Evolutionary conservation across 2,113 vertebrate genomes (phyloP).

Genomic region (Pleuronectes platessa): DNA sequence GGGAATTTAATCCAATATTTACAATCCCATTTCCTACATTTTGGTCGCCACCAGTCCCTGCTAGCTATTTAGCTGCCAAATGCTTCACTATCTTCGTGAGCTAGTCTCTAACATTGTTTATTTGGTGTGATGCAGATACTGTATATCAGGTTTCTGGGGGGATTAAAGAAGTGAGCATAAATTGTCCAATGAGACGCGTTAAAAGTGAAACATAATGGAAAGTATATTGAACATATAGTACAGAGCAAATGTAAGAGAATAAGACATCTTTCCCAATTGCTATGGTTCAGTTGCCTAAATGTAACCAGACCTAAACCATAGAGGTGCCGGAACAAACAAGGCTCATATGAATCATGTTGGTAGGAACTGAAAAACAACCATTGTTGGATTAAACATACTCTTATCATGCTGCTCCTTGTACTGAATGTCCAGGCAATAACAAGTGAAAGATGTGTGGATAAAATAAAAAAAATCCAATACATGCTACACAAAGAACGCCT

Average conservation of each 20-base stretch:
- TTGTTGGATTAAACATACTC: background rate
- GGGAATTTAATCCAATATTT: background rate
- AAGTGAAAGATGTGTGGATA: constrained; percentile 2
- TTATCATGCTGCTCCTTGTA: background rate
- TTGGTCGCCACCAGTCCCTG: background rate
- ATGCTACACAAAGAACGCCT: background rate
- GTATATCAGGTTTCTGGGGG: too few species aligned
- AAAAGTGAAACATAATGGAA: background rate
- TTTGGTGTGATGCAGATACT: too few species aligned
- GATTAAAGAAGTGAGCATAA: too few species aligned
- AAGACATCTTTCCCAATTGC: background rate
- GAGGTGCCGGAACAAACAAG: background rate
- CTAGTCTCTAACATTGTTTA: too few species aligned
- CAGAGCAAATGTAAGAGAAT: background rate
- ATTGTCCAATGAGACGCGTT: background rate
- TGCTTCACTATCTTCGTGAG: too few species aligned
- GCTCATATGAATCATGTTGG: background rate
- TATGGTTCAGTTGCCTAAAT: background rate
- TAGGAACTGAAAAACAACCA: constrained; percentile 3
- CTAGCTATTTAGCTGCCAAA: too few species aligned
- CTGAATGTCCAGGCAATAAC: constrained; percentile 5
- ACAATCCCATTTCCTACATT: background rate
- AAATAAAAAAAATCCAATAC: constrained; percentile 5
- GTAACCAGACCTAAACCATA: background rate
- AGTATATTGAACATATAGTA: background rate